A percentile compares a stretch with the other conserved stretches of the same genome.
Conservation (phyloP, 2,113 vertebrate genomes). For the Callorhinus ursinus region DNA sequence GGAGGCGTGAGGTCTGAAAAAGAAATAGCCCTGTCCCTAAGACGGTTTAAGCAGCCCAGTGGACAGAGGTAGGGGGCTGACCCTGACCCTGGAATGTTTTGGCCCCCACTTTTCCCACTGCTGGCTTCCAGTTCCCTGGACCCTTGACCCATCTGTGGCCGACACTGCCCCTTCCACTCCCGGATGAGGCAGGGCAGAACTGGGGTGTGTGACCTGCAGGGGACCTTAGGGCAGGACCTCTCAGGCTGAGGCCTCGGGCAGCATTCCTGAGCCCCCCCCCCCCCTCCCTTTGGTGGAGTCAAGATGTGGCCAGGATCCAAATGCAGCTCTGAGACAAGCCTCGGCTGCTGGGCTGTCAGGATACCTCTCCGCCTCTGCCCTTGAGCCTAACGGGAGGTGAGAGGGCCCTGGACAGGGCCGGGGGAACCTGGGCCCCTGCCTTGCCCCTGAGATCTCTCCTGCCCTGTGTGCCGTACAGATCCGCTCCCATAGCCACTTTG, state of each 20-base stretch:
- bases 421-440: neutral
- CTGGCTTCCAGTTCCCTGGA: neutral
- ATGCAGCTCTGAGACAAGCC: neutral
- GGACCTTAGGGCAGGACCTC: neutral
- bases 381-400: neutral
- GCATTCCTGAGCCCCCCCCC: neutral
- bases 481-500: conserved; percentile 92
- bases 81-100: neutral
- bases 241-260: neutral
- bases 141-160: neutral
- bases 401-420: neutral
- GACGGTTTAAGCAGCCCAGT: neutral
- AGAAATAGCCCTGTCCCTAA: neutral
- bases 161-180: neutral
- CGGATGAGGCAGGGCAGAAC: neutral
- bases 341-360: neutral
- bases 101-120: neutral
- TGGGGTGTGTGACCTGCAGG: neutral
- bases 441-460: conserved; percentile 53
- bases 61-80: neutral
- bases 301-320: neutral
- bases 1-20: neutral
- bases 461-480: conserved; percentile 87
- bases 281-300: neutral
- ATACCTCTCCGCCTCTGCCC: neutral